A percentile compares a stretch with the other conserved stretches of the same genome.
Evolutionary conservation across 2,888 invertebrate genomes (phyloP).

Genomic region (Drosophila recens): DNA sequence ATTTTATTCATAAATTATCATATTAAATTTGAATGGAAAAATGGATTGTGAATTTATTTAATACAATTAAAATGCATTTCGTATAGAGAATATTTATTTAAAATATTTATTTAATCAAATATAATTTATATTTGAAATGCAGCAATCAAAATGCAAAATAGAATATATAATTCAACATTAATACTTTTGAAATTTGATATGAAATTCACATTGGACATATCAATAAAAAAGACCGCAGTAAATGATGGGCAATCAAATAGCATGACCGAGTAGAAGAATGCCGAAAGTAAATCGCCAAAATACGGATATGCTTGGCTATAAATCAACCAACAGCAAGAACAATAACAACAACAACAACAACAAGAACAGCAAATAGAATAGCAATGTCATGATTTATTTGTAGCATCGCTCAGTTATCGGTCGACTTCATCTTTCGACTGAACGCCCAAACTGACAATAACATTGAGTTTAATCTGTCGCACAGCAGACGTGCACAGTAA

Average conservation of each 20-base stretch:
- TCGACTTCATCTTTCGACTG: slow-evolving; percentile 33
- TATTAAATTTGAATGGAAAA: neutral
- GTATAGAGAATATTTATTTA: slow-evolving; percentile 1
- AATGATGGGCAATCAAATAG: slow-evolving; percentile 39
- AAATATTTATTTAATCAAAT: slow-evolving; percentile 1
- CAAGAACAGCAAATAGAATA: slow-evolving; percentile 22
- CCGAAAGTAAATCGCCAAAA: slow-evolving; percentile 48
- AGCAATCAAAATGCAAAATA: slow-evolving; percentile 40
- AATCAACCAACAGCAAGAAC: slow-evolving; percentile 40
- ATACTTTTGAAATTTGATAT: slow-evolving; percentile 36
- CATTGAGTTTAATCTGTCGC: slow-evolving; percentile 59
- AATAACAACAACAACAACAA: slow-evolving; percentile 20
- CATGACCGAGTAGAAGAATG: slow-evolving; percentile 17
- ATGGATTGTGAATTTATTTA: neutral
- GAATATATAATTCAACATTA: slow-evolving; percentile 7
- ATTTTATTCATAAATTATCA: neutral
- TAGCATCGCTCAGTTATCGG: slow-evolving; percentile 18
- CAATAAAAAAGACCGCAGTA: slow-evolving; percentile 1
- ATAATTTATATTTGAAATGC: slow-evolving; percentile 15
- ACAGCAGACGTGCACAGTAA: slow-evolving; percentile 50
- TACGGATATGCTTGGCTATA: slow-evolving; percentile 40
- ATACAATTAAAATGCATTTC: neutral
- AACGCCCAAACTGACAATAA: slow-evolving; percentile 55
- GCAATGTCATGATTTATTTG: slow-evolving; percentile 54
- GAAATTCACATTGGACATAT: slow-evolving; percentile 5